Base-by-base conservation (phyloP, 2,888 invertebrate species). In the Alcis repandata region DNA sequence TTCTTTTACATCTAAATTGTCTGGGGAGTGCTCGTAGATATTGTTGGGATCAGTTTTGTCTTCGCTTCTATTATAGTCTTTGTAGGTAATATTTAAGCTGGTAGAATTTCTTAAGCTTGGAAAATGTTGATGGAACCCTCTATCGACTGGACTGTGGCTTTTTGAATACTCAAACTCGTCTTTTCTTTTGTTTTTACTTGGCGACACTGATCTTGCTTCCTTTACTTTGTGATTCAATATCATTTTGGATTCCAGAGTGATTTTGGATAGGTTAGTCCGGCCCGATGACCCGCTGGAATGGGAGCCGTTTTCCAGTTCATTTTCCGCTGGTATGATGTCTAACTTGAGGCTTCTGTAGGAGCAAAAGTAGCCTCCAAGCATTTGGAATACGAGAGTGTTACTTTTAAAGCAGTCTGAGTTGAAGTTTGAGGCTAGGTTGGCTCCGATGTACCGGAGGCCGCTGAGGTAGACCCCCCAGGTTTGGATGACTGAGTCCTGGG, bases 381-480 rank as follows among this genome's bases (percentile, higher is more conserved):
- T 95, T 91, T 97, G 96, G 87, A 98, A 97, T 76, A 98, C 95
- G 75, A 98, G 89, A 48, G 97, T 95, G 84, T 97, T 97, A 69
- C 94, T 91, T 82, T 94, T 94, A 75, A 97, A 95, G 76, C 95
- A 94, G 60, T 94, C 94, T 2, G 96, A 95, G 45, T 95, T 95
- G 79, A 96, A 95, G 73, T 94, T 94, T 11, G 97, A 96, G 51
- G 95, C 91, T 61, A 96, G 85, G 82, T 96, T 95, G 53, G 95
- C 95, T 53, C 96, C 96, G 46, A 97, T 94, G 77, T 96, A 97
- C 58, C 96, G 94, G 13, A 98, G 93, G 0, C 98, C 98, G 63
- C 96, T 96, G 78, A 98, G 96, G 79, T 97, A 96, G 4, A 98
- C 95, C 1, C 96, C 96, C 97, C 98, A 98, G 1, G 97, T 96